Evolutionary conservation across 2,113 vertebrate genomes (phyloP).

Genomic region (Dryoscopus gambensis): DNA sequence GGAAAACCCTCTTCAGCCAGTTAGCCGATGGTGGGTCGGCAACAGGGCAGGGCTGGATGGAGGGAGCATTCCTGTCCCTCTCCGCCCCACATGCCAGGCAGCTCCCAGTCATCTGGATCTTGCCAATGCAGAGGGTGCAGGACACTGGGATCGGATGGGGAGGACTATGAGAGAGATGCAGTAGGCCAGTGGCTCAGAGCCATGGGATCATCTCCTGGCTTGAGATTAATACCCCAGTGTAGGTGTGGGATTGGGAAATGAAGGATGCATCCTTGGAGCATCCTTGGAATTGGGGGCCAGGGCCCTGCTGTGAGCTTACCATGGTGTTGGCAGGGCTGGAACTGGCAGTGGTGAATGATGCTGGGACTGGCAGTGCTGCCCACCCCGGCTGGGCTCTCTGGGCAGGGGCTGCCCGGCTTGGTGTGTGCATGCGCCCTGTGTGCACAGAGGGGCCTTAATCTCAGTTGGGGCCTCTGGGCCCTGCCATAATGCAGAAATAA

Average conservation of each 20-base stretch:
- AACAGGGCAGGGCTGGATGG: neutral
- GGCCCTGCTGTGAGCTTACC: neutral
- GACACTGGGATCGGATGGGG: rapidly evolving
- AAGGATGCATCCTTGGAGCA: neutral
- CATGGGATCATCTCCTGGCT: rapidly evolving
- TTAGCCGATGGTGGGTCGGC: neutral
- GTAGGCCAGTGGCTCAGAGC: neutral
- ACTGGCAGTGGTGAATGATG: neutral
- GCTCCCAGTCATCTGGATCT: neutral
- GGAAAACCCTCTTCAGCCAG: conserved; percentile 54
- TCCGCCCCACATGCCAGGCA: rapidly evolving
- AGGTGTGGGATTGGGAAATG: neutral
- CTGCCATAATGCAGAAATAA: conserved; percentile 63
- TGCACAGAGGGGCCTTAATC: conserved; percentile 46
- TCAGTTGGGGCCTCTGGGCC: conserved; percentile 54
- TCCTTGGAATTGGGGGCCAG: neutral
- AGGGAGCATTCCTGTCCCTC: neutral
- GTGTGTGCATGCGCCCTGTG: neutral
- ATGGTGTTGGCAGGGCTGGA: neutral
- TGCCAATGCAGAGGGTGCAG: neutral
- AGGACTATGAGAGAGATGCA: neutral
- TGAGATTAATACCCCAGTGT: neutral
- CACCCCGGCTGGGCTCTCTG: neutral
- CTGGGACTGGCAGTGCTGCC: neutral
- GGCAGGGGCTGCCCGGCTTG: neutral